These are phyloP conservation scores for Nyctibius bracteatus DNA, from an alignment of 2,113 vertebrate species.

Conservation along the genomic window DNA sequence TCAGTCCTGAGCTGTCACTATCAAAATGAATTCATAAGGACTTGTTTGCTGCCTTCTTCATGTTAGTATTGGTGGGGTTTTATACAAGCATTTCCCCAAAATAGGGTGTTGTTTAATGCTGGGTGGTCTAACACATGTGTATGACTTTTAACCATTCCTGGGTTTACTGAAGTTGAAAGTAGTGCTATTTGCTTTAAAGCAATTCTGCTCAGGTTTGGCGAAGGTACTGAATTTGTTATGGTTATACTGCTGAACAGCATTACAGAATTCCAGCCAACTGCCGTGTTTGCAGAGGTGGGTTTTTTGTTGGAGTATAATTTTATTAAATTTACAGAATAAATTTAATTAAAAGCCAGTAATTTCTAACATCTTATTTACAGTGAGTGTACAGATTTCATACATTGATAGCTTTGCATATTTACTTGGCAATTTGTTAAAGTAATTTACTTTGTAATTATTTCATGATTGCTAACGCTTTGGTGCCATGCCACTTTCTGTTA, in stretches of 20 bases:
- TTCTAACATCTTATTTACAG: conserved; percentile 35
- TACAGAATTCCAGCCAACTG: background rate
- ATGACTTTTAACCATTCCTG: background rate
- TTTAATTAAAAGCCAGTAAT: conserved; percentile 49
- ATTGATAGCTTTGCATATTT: conserved; percentile 46
- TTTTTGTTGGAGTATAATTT: conserved; percentile 12
- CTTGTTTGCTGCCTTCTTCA: background rate
- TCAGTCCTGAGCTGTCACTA: background rate
- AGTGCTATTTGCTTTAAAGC: background rate
- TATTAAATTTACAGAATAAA: conserved; percentile 47
- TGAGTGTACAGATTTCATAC: background rate
- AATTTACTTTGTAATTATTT: conserved; percentile 59
- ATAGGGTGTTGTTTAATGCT: background rate
- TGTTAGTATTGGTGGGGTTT: background rate
- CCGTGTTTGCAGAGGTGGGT: background rate
- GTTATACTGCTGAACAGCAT: background rate
- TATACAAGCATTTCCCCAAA: background rate
- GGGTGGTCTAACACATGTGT: conserved; percentile 22
- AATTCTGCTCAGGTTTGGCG: background rate
- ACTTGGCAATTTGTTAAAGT: conserved; percentile 57
- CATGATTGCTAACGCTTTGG: conserved; percentile 4
- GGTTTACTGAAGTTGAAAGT: background rate
- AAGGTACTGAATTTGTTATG: conserved; percentile 1
- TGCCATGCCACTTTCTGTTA: conserved; percentile 15
- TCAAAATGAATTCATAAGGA: background rate